phyloP scores from a whole-genome alignment of 2,888 invertebrate species.

The Leucophenga maculata region DNA sequence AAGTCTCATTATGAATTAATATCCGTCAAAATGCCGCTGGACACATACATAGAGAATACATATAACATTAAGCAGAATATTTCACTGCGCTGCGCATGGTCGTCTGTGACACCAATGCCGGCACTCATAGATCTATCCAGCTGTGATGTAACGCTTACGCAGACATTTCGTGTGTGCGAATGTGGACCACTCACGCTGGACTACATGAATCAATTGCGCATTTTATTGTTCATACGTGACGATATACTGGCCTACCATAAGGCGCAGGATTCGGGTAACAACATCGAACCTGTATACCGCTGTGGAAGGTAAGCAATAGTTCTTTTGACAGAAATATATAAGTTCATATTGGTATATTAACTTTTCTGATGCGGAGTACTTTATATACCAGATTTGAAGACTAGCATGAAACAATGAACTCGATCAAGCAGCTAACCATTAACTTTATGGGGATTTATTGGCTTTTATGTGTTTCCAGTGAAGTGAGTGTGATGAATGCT shows the following conservation, averaged over 20 bases:
- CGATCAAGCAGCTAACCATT: too few species aligned
- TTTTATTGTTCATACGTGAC: slow-evolving; percentile 66
- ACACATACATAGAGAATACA: slow-evolving; percentile 62
- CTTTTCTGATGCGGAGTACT: too few species aligned
- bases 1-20: slow-evolving; percentile 53
- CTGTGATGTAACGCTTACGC: slow-evolving; percentile 63
- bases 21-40: slow-evolving; percentile 33
- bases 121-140: slow-evolving; percentile 60
- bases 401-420: too few species aligned
- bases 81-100: slow-evolving; percentile 62
- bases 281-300: slow-evolving; percentile 59
- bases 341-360: too few species aligned
- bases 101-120: slow-evolving; percentile 51
- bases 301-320: slow-evolving; percentile 61
- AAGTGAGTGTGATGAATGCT: too few species aligned
- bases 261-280: slow-evolving; percentile 41
- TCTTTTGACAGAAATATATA: too few species aligned
- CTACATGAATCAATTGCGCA: slow-evolving; percentile 67
- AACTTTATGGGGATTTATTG: too few species aligned
- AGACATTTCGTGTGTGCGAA: slow-evolving; percentile 61
- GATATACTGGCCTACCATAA: slow-evolving; percentile 66
- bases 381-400: too few species aligned
- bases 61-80: slow-evolving; percentile 65
- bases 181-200: slow-evolving; percentile 58
- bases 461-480: too few species aligned